Evolutionary conservation across 1,140 invertebrate species (phyloP).

Genomic region (Drosophila malerkotliana): DNA sequence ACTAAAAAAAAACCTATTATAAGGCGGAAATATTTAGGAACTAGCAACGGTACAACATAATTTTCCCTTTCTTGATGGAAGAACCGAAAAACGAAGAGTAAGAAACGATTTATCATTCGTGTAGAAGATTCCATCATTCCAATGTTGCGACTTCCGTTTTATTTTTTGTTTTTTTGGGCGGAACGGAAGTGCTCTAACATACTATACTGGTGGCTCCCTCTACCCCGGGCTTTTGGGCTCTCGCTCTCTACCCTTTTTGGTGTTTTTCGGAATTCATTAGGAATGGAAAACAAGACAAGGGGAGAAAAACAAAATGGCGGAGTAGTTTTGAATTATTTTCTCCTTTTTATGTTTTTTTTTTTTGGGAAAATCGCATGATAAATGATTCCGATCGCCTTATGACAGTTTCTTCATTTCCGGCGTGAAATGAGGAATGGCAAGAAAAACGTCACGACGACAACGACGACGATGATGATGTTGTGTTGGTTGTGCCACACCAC

Average conservation of each 20-base stretch:
- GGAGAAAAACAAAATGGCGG: constrained; percentile 61
- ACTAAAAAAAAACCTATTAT: constrained; percentile 49
- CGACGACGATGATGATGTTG: constrained; percentile 4
- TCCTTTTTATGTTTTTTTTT: no score
- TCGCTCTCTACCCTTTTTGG: neutral
- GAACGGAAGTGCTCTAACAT: constrained; percentile 36
- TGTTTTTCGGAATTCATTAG: constrained; percentile 66
- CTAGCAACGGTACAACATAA: constrained; percentile 1
- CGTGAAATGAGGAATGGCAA: constrained; percentile 71
- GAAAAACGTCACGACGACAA: constrained; percentile 27
- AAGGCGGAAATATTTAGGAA: constrained; percentile 63
- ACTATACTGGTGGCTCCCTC: neutral
- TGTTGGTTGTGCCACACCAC: constrained; percentile 6
- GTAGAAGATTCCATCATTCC: constrained; percentile 33
- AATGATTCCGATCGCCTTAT: constrained; percentile 83
- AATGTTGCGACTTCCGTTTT: constrained; percentile 41
- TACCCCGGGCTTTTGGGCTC: neutral
- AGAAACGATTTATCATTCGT: constrained; percentile 66
- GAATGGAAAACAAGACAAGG: constrained; percentile 44
- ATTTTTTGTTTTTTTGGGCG: constrained; percentile 4
- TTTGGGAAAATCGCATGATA: constrained; percentile 77
- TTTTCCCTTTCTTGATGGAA: constrained; percentile 15
- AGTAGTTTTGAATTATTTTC: no score
- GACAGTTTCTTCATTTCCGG: constrained; percentile 84
- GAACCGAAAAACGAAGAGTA: neutral